phyloP scores from a whole-genome alignment of 1,140 invertebrate species.

The Drosophila navojoa region DNA sequence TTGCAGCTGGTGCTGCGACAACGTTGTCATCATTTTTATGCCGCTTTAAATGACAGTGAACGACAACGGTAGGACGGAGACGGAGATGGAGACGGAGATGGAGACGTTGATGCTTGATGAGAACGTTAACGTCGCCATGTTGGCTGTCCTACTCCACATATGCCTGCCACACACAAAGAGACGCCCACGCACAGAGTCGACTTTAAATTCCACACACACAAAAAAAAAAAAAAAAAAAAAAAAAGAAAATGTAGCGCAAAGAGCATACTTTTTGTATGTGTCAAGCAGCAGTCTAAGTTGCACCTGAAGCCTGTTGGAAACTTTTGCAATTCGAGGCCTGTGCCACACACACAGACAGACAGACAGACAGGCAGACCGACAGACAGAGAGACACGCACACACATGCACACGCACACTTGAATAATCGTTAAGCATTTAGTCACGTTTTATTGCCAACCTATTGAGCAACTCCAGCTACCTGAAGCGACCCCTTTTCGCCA shows the following conservation, averaged over 20 bases:
- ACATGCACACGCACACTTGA: constrained; percentile 39
- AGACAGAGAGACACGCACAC: no score
- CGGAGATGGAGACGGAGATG: constrained; percentile 2
- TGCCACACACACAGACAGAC: constrained; percentile 18
- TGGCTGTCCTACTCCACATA: constrained; percentile 56
- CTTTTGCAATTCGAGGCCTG: constrained; percentile 53
- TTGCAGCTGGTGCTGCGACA: constrained; percentile 42
- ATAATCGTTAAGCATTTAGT: constrained; percentile 67
- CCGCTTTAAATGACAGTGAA: constrained; percentile 53
- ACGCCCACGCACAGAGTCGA: constrained; percentile 1
- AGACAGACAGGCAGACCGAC: no score
- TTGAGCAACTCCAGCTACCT: constrained; percentile 4
- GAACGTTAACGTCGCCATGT: constrained; percentile 47
- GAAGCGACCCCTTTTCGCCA: neutral
- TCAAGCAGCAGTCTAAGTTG: constrained; percentile 42
- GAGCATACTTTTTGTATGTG: constrained; percentile 52
- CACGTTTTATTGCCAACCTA: constrained; percentile 57
- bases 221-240: constrained; percentile 4
- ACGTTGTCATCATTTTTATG: constrained; percentile 57
- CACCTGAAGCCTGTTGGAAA: constrained; percentile 36
- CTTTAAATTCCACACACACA: constrained; percentile 49
- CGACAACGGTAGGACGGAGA: neutral
- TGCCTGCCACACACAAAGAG: constrained; percentile 14
- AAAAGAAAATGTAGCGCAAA: constrained; percentile 27
- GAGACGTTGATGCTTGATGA: constrained; percentile 49